Base-by-base conservation (phyloP, 1,140 invertebrate species). In the Heterodera carotae region DNA sequence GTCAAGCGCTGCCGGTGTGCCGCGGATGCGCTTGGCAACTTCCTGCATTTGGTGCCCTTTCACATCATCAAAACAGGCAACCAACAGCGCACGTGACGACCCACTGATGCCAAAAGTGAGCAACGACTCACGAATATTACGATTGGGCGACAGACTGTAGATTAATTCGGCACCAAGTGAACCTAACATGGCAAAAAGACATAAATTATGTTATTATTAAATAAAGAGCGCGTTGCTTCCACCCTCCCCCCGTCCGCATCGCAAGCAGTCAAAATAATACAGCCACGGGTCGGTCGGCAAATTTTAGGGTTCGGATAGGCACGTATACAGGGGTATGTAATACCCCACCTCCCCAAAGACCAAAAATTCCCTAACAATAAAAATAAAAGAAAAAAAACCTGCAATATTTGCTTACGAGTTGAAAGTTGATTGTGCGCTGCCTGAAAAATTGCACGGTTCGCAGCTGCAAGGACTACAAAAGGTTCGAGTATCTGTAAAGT, bases 361-460 rank as follows among this genome's bases (percentile, higher is more conserved):
- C n/a, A n/a, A n/a, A n/a, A n/a, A n/a, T n/a, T n/a, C n/a, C n/a
- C n/a, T n/a, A n/a, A n/a, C n/a, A n/a, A n/a, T n/a, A n/a, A 10
- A 43, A 10, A 12, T 10, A 43, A 43, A 0, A 43, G 2, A 43
- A 43, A 43, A 7, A 43, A 43, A 43, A 43, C 15, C 7, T 43
- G 39, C 4, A 4, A 43, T 4, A 43, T 43, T 43, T 12, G 12
- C 39, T 15, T 56, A 56, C 84, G 59, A 15, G 83, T 85, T 31
- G 64, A 82, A 79, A 85, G 82, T 59, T 83, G 76, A 56, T 85
- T 85, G 72, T 85, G 84, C 59, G 84, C 85, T 6, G 84, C 79
- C 78, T 85, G 84, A 75, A 86, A 83, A 36, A 85, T 71, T 22
- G 84, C 83, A 29, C 85, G 83, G 76, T 85, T 85, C 29, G 84